Percentiles rank a stretch among this genome's conserved stretches.
Evolutionary conservation across 2,113 vertebrate species (phyloP).

Genomic region (Apodemus speciosus): DNA sequence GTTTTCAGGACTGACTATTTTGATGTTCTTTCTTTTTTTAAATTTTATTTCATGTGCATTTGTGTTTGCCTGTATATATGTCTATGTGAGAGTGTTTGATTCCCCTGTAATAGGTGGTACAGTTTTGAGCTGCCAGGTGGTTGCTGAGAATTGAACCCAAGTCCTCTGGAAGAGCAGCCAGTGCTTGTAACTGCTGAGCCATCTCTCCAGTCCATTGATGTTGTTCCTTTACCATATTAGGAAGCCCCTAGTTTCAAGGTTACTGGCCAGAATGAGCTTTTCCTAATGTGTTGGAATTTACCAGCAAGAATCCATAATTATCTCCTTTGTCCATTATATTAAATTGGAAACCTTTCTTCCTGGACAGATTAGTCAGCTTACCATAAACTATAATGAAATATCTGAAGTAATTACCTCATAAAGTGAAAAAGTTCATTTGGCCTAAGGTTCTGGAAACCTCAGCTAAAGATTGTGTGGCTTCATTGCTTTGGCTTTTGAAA

Average conservation of each 20-base stretch:
- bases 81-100: not conserved
- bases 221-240: not conserved
- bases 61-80: not conserved
- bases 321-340: conserved; percentile 1
- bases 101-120: not conserved
- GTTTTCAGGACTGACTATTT: not conserved
- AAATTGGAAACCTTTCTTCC: conserved; percentile 32
- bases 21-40: not conserved
- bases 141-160: not conserved
- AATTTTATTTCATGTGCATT: not conserved
- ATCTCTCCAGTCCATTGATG: not conserved
- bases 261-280: conserved; percentile 36
- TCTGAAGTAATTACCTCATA: conserved; percentile 2
- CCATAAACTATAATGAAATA: conserved; percentile 8
- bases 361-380: conserved; percentile 10
- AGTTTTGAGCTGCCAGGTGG: not conserved
- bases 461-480: not conserved
- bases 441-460: not conserved
- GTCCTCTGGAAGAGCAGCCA: not conserved
- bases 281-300: conserved; percentile 31
- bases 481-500: not conserved
- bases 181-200: not conserved
- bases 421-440: not conserved
- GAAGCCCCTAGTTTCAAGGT: conserved; percentile 9
- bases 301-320: conserved; percentile 19